A percentile compares a stretch with the other conserved stretches of the same genome.
Evolutionary conservation across 2,113 vertebrate genomes (phyloP).

Genomic region (Eulemur macaco): DNA sequence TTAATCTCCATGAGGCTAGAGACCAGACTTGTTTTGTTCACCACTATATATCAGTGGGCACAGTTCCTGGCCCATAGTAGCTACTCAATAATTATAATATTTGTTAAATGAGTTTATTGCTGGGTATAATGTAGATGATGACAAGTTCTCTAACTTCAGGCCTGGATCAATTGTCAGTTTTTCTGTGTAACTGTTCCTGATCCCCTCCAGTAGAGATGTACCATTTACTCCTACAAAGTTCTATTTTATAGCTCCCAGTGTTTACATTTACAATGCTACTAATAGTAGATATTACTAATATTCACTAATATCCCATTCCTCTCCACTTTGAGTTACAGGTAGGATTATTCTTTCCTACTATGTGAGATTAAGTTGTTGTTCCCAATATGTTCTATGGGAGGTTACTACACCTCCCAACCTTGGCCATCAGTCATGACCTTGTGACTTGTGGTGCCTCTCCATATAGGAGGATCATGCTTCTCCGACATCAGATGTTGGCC

Average conservation of each 20-base stretch:
- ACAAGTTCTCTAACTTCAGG: not conserved
- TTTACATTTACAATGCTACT: not conserved
- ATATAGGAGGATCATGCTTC: not conserved
- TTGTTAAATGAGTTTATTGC: not conserved
- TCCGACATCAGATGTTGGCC: not conserved
- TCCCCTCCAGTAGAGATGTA: not conserved
- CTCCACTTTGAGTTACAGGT: not conserved
- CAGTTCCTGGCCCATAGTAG: not conserved
- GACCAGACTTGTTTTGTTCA: not conserved
- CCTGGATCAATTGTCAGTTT: not conserved
- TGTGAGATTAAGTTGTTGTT: not conserved
- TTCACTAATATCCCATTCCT: not conserved
- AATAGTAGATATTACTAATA: not conserved
- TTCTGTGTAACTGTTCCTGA: not conserved
- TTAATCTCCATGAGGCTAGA: not conserved
- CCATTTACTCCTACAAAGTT: not conserved
- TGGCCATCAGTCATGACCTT: not conserved
- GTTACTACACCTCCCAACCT: not conserved
- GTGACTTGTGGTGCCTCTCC: not conserved
- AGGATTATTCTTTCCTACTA: not conserved
- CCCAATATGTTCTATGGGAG: not conserved
- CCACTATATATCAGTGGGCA: not conserved
- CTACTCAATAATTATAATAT: not conserved
- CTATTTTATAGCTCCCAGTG: not conserved
- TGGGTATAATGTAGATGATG: not conserved